Base-by-base conservation (phyloP, 1,140 invertebrate genomes). In the Conus ventricosus region DNA sequence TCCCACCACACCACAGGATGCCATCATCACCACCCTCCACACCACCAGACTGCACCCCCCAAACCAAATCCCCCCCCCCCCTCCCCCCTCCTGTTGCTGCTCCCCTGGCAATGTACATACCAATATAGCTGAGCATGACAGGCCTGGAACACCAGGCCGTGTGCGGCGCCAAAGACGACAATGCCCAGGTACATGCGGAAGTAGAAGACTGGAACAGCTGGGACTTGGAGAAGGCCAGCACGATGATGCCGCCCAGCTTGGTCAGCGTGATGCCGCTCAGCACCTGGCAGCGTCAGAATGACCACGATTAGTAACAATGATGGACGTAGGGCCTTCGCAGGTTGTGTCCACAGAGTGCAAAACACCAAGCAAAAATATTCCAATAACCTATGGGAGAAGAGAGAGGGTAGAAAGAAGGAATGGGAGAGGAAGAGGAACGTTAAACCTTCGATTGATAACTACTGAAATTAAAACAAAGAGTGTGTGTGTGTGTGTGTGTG, bases 131-230 rank as follows among this genome's bases (percentile, higher is more conserved):
- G 85, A 99, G 96, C 23, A 99, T 92, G 0, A 98, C 97, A 0
- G 98, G 98, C 92, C 99, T n/a, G 95, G 93, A 99, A 97, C 91
- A 99, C 96, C 84, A 99, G 96, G 4, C 98, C 98, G 93, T 99
- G 98, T 0, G 97, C 94, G 0, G 98, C 98, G 20, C 98, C 98
- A 91, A n/a, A 97, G 39, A 99, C 90, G 2, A 99, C 98, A 88
- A 99, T 98, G 87, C 97, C 97, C 82, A 99, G 95, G 93, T 99
- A 98, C 98, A 99, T 99, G 93, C 98, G 97, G 95, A 99, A 99
- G 94, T 99, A 99, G 93, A 98, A 99, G 78, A 99, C 96, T 98
- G 96, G 93, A 99, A 99, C 27, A 99, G 97, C 96, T 99, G 98
- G 3, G 98, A 98, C 90, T 98, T 97, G 0, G 98, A 97, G 94